Base-by-base conservation (phyloP, 2,888 invertebrate genomes). In the Drosophila vallismaia region DNA sequence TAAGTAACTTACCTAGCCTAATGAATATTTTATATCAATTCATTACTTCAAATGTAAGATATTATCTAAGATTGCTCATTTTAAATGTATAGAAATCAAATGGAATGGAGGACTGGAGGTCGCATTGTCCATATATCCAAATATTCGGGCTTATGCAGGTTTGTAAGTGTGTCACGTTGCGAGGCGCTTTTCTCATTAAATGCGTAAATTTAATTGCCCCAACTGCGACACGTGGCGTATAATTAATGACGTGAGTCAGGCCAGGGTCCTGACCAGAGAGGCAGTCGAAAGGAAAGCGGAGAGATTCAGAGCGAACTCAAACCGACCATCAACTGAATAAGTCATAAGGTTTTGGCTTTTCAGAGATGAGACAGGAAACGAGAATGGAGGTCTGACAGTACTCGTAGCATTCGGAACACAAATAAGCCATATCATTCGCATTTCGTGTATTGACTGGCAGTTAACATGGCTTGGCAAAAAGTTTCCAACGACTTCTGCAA, bases 361-460 rank as follows among this genome's bases (percentile, higher is more conserved):
- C 68, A 60, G 71, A 33, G 36, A 52, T 26, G 48, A 45, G 8
- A 38, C 64, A 42, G 45, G 29, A 50, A 55, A 31, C 49, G 55
- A 19, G 19, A 14, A 10, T 19, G 50, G 10, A n/a, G 46, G 31
- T 42, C 28, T 26, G 55, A 31, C 54, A 66, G 50, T 54, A 77
- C 53, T 57, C 60, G 54, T 31, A 63, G 62, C 28, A 28, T 28
- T 28, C 28, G 28, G 28, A 46, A 50, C 79, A 63, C 68, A 86
- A 86, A 86, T 88, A 86, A 83, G 86, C 84, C 86, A 86, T 88
- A 81, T 88, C 80, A 88, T 79, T 81, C 70, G 71, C 75, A 67
- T 86, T 75, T 79, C 84, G 88, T 64, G 64, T 83, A 88, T 82
- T 82, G 82, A 88, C 84, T 82, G 82, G 78, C 87, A 82, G 87